Evolutionary conservation across 2,888 invertebrate genomes (phyloP).

Genomic region (Corbicula japonica): DNA sequence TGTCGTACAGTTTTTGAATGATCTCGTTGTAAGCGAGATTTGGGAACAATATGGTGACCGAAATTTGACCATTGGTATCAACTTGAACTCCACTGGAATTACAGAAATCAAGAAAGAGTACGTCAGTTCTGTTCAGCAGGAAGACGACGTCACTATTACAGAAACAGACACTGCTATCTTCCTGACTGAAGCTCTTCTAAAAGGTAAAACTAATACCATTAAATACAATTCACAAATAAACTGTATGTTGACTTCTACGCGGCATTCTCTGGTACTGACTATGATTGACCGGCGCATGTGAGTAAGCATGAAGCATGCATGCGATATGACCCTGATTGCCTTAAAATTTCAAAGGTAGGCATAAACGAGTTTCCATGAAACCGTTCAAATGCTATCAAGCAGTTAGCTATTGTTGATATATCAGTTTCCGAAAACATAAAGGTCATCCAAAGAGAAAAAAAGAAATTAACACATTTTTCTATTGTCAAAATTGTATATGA

Average conservation of each 20-base stretch:
- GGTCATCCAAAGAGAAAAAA: too few species aligned
- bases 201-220: constrained; percentile 34
- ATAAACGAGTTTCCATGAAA: too few species aligned
- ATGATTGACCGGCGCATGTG: too few species aligned
- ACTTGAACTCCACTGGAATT: constrained; percentile 6
- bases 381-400: too few species aligned
- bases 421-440: too few species aligned
- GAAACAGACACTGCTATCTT: constrained; percentile 65
- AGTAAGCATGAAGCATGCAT: too few species aligned
- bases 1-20: constrained; percentile 23
- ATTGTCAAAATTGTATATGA: too few species aligned
- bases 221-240: not conserved
- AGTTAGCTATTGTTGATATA: too few species aligned
- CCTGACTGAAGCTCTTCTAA: constrained; percentile 51
- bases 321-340: too few species aligned
- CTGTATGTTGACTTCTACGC: too few species aligned
- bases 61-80: constrained; percentile 42
- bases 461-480: too few species aligned
- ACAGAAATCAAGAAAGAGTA: constrained; percentile 6
- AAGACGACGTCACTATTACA: constrained; percentile 19
- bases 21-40: constrained; percentile 39
- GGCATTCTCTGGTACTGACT: not conserved
- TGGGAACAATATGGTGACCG: constrained; percentile 30
- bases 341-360: too few species aligned
- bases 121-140: constrained; percentile 19